Percentiles rank a stretch among this genome's conserved stretches.
These are phyloP conservation scores for Lepidonotus clava DNA, from an alignment of 2,888 invertebrate genomes.

Conservation along the genomic window DNA sequence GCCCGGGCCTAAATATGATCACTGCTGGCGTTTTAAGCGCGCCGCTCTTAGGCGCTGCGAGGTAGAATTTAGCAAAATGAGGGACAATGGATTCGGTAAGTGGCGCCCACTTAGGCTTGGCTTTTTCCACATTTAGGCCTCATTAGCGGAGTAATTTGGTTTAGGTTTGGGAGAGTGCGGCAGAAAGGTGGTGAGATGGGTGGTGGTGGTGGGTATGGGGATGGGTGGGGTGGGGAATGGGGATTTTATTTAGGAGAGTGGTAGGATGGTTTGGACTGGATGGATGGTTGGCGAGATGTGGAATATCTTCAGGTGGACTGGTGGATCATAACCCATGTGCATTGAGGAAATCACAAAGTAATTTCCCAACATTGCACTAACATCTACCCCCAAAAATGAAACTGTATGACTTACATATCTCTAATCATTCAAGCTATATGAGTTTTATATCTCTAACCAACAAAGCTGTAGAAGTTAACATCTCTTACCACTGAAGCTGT, in stretches of 20 bases:
- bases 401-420: too few species aligned
- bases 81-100: constrained; percentile 42
- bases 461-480: too few species aligned
- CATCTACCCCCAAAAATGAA: too few species aligned
- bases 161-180: constrained; percentile 34
- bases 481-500: too few species aligned
- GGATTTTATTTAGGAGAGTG: neutral
- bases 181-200: too few species aligned
- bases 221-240: neutral
- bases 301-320: neutral
- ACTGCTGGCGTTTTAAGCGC: constrained; percentile 39
- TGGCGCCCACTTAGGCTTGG: constrained; percentile 29
- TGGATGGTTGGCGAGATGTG: neutral
- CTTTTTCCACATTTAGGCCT: constrained; percentile 44
- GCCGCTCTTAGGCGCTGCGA: neutral
- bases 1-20: constrained; percentile 33
- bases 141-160: constrained; percentile 24
- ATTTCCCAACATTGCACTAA: too few species aligned
- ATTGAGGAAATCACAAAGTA: too few species aligned
- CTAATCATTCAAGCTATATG: too few species aligned
- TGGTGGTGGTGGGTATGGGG: constrained; percentile 2
- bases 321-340: too few species aligned
- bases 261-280: neutral
- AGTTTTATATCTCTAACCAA: too few species aligned
- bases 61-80: constrained; percentile 40